Evolutionary conservation across 2,888 invertebrate species (phyloP).

Genomic region (Crossocerus cetratus): DNA sequence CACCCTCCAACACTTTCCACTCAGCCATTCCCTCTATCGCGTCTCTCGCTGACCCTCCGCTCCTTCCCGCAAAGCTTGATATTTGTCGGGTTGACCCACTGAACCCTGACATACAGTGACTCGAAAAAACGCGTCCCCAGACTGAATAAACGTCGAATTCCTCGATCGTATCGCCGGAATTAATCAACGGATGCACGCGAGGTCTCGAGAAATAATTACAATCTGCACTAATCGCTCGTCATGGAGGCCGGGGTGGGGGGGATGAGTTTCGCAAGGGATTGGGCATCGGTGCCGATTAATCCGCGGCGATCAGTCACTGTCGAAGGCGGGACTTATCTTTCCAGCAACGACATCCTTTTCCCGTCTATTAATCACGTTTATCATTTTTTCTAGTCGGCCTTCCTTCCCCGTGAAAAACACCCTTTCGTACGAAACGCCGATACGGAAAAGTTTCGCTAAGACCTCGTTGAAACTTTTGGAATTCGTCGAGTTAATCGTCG

Average conservation of each 20-base stretch:
- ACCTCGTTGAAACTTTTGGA: no score
- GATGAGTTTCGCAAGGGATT: constrained; percentile 38
- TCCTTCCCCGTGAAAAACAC: no score
- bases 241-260: neutral
- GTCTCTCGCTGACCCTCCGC: neutral
- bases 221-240: constrained; percentile 29
- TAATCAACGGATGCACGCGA: constrained; percentile 27
- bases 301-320: constrained; percentile 47
- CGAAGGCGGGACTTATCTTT: constrained; percentile 47
- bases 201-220: constrained; percentile 36
- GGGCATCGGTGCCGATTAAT: constrained; percentile 45
- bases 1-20: no score
- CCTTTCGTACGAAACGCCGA: no score
- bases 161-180: constrained; percentile 4
- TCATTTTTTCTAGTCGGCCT: constrained; percentile 22
- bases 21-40: neutral
- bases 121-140: neutral
- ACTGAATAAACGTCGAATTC: no score
- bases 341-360: constrained; percentile 41
- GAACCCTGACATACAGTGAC: neutral
- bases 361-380: constrained; percentile 53
- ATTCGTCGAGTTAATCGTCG: no score
- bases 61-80: neutral
- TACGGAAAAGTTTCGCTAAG: no score
- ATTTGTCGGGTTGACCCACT: neutral